Evolutionary conservation across 2,797 vertebrate genomes (phyloP).

Genomic region (Hephaestus fuliginosus): DNA sequence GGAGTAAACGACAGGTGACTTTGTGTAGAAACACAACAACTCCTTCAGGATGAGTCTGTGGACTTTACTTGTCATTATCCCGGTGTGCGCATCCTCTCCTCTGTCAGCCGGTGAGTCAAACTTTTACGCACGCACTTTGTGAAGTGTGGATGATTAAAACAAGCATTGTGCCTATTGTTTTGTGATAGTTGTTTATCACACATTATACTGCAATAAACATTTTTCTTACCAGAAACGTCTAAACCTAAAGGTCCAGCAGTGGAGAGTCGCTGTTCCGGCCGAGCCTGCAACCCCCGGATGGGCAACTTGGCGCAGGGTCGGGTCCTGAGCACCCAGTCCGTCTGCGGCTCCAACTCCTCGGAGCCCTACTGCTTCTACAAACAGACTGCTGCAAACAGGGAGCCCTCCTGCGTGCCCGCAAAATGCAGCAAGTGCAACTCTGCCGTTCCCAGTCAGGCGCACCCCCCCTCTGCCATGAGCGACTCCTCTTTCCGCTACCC

Average conservation of each 20-base stretch:
- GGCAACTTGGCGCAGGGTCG: conserved; percentile 93
- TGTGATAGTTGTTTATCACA: background rate
- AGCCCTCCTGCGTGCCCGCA: conserved; percentile 46
- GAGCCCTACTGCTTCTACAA: conserved; percentile 88
- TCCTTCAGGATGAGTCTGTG: conserved; percentile 70
- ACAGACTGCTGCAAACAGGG: conserved; percentile 43
- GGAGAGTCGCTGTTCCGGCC: conserved; percentile 85
- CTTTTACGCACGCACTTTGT: conserved; percentile 8
- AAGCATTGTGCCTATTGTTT: background rate
- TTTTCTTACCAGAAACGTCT: conserved; percentile 26
- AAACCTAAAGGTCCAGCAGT: conserved; percentile 16
- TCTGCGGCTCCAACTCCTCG: conserved; percentile 86
- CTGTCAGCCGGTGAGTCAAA: conserved; percentile 72
- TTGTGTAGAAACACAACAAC: background rate
- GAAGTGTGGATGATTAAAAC: background rate
- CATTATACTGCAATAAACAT: background rate
- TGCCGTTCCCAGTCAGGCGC: conserved; percentile 82
- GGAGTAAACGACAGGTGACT: conserved; percentile 37
- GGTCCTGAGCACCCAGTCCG: conserved; percentile 85
- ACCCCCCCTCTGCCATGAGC: conserved; percentile 91
- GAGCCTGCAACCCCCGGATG: conserved; percentile 95
- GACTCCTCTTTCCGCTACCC: conserved; percentile 94
- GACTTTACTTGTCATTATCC: conserved; percentile 64
- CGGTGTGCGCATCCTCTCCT: conserved; percentile 64
- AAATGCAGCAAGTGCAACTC: conserved; percentile 88